Conservation (phyloP, 2,888 invertebrate genomes). For the Dendrolimus pini region DNA sequence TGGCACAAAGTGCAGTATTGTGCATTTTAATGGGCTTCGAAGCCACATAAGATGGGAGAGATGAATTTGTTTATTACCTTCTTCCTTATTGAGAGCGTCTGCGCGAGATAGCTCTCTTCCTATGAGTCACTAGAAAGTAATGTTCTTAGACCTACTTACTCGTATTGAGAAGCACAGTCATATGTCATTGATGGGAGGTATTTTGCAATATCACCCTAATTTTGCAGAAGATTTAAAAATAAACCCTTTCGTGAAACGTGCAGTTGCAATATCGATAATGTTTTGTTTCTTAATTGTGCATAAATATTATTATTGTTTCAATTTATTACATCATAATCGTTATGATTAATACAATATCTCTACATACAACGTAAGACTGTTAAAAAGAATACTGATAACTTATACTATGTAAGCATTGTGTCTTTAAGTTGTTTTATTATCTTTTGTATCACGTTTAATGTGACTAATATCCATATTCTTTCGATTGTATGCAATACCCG, state of each 20-base stretch:
- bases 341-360: not conserved
- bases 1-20: constrained; percentile 72
- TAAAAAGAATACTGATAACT: not conserved
- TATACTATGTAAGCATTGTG: not conserved
- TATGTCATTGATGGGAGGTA: constrained; percentile 27
- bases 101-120: constrained; percentile 73
- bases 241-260: not conserved
- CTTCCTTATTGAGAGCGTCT: constrained; percentile 77
- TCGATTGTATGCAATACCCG: constrained; percentile 11
- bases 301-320: not conserved
- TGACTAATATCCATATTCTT: not conserved
- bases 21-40: constrained; percentile 68
- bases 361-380: not conserved
- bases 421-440: not conserved
- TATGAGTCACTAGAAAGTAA: constrained; percentile 75
- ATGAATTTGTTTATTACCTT: constrained; percentile 76
- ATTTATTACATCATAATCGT: not conserved
- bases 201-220: not conserved
- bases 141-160: constrained; percentile 66
- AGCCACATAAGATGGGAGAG: constrained; percentile 72
- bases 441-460: not conserved
- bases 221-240: not conserved
- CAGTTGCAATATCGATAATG: not conserved
- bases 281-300: not conserved
- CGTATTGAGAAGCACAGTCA: constrained; percentile 54